phyloP scores from a whole-genome alignment of 2,113 vertebrate genomes.

The Plotosus lineatus region DNA sequence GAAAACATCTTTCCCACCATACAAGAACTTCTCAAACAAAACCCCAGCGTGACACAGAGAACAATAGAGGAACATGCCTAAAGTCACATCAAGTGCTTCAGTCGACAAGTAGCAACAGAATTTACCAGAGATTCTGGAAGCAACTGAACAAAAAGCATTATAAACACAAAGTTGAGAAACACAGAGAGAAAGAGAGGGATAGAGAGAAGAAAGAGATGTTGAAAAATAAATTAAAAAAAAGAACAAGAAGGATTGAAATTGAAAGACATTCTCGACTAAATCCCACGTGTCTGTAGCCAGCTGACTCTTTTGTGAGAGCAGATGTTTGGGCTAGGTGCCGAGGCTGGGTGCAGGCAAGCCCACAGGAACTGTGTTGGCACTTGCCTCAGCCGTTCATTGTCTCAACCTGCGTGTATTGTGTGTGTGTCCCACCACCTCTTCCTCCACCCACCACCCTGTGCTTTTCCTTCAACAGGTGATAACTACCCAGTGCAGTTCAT shows the following conservation, averaged over 20 bases:
- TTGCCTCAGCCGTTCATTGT: slow-evolving; percentile 89
- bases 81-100: slow-evolving; percentile 60
- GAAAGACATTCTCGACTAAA: slow-evolving; percentile 72
- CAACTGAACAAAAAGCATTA: slow-evolving; percentile 21
- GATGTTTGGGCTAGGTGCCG: slow-evolving; percentile 89
- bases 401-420: slow-evolving; percentile 98
- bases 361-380: slow-evolving; percentile 84
- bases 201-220: slow-evolving; percentile 12
- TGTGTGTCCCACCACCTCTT: slow-evolving; percentile 54
- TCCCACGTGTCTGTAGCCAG: slow-evolving; percentile 80
- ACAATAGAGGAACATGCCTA: slow-evolving; percentile 70
- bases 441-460: slow-evolving; percentile 44
- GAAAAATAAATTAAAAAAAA: slow-evolving; percentile 58
- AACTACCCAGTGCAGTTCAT: slow-evolving; percentile 99
- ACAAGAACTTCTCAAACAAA: slow-evolving; percentile 66
- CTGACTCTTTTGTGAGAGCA: slow-evolving; percentile 90
- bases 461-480: slow-evolving; percentile 88
- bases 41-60: slow-evolving; percentile 66
- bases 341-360: slow-evolving; percentile 72
- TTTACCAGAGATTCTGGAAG: slow-evolving; percentile 10
- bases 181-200: slow-evolving; percentile 41
- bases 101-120: slow-evolving; percentile 31
- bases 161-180: neutral
- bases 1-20: slow-evolving; percentile 57
- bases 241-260: slow-evolving; percentile 58